Evolutionary conservation across 2,888 invertebrate genomes (phyloP), one percentile per base, ranked within the genome.

Genomic region (Euproctis similis): DNA sequence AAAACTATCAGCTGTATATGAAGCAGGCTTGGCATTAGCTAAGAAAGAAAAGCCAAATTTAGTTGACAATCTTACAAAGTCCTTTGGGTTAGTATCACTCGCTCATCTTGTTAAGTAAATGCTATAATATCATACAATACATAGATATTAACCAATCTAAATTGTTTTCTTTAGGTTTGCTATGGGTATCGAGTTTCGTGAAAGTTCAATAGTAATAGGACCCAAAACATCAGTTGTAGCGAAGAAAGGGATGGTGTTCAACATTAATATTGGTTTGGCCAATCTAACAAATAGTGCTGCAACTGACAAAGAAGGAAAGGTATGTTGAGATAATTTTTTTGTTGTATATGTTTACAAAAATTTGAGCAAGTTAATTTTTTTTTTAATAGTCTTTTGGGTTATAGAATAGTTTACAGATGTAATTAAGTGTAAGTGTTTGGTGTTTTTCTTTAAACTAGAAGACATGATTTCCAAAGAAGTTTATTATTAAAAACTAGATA

Each of bases 161-260:
- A 4, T 14, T 14, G 4, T 14, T 6, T 6, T 4, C 6, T 14
- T 14, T 14, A 90, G 90, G 3, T 99, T 99, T 82, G 96, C 91
- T 1, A 98, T 95, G 91, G 99, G 99, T 4, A 95, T 99, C 51
- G 98, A 99, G 68, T 99, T 99, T 69, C 90, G 98, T 31, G 99
- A 99, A 72, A 94, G 94, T 50, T 94, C 96, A 0, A 86, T 98
- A 31, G 87, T 97, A 1, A 94, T 99, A 58, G 94, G 94, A 0
- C 93, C 95, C 1, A 99, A 98, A 86, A 94, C 93, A 8, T 89
- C 87, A 21, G 89, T 90, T 1, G 68, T 88, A 1, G 90, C 92
- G 0, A 93, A 90, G 55, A 97, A 96, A 72, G 96, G 96, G 30
- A 98, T 99, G 98, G 91, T 97, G 0, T 98, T 98, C 63, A 98